Conservation (phyloP, 2,888 invertebrate species). For the Agrotis ipsilon region DNA sequence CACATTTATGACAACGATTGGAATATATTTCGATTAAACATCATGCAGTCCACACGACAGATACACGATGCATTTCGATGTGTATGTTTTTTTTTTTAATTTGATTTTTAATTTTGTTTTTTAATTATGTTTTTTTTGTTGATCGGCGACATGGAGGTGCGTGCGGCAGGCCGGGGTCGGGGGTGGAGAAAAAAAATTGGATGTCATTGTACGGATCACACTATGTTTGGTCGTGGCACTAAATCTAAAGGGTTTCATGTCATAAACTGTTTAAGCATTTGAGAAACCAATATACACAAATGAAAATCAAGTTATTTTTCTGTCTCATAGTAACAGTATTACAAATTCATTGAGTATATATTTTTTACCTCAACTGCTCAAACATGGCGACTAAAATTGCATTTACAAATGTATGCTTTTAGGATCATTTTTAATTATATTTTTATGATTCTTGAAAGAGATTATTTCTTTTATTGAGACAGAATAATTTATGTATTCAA, state of each 20-base stretch:
- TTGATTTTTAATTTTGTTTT: constrained; percentile 65
- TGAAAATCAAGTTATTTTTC: background rate
- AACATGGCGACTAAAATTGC: constrained; percentile 79
- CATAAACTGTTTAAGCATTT: constrained; percentile 73
- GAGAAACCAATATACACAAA: constrained; percentile 50
- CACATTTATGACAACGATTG: constrained; percentile 87
- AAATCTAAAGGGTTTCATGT: constrained; percentile 79
- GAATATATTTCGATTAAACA: constrained; percentile 84
- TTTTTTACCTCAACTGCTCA: constrained; percentile 75
- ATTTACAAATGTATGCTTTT: constrained; percentile 84
- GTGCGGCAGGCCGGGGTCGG: constrained; percentile 89
- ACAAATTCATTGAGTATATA: constrained; percentile 30
- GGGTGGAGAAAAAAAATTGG: constrained; percentile 89
- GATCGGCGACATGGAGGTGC: constrained; percentile 87
- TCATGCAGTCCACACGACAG: constrained; percentile 91
- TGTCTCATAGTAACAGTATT: constrained; percentile 25
- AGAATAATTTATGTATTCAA: constrained; percentile 62
- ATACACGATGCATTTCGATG: constrained; percentile 88
- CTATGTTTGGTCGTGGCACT: constrained; percentile 83
- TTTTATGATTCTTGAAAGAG: constrained; percentile 76
- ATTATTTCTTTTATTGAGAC: constrained; percentile 84
- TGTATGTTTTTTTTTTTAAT: constrained; percentile 83
- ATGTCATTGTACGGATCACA: constrained; percentile 90
- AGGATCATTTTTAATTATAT: constrained; percentile 69
- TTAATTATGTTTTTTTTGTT: constrained; percentile 75